phyloP scores from a whole-genome alignment of 2,113 vertebrate genomes.

The Cyprinodon brontotheroides region DNA sequence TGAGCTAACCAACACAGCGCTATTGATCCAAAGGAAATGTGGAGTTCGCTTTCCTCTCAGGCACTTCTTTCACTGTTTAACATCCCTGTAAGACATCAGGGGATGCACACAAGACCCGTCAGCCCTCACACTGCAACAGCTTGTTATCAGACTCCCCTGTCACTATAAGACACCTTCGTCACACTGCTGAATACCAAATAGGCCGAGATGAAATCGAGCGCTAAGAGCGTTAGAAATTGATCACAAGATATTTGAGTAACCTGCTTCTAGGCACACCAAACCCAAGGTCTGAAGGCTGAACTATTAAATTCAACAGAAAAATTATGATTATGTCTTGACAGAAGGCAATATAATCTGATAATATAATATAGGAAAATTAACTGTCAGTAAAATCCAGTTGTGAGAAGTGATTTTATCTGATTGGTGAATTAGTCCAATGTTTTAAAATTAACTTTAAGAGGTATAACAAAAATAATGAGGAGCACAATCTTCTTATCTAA shows the following conservation, averaged over 20 bases:
- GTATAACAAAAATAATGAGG: neutral
- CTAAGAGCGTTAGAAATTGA: slow-evolving; percentile 37
- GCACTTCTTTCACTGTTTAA: slow-evolving; percentile 19
- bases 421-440: neutral
- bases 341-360: no score
- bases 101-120: slow-evolving; percentile 29
- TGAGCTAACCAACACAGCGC: slow-evolving; percentile 16
- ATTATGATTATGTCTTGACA: neutral
- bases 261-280: slow-evolving; percentile 24
- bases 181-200: slow-evolving; percentile 59
- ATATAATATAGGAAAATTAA: no score
- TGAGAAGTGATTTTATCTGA: neutral
- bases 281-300: neutral
- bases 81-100: slow-evolving; percentile 23
- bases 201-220: slow-evolving; percentile 44
- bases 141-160: slow-evolving; percentile 55
- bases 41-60: slow-evolving; percentile 20
- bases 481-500: neutral
- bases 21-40: slow-evolving; percentile 23
- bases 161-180: slow-evolving; percentile 49
- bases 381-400: neutral
- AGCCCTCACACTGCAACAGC: slow-evolving; percentile 50
- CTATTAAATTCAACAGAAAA: neutral
- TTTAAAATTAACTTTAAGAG: neutral
- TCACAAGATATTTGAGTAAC: slow-evolving; percentile 27